Percentiles rank a stretch among this genome's conserved stretches.
Evolutionary conservation across 2,888 invertebrate genomes (phyloP).

Genomic region (Barypeithes pellucidus): DNA sequence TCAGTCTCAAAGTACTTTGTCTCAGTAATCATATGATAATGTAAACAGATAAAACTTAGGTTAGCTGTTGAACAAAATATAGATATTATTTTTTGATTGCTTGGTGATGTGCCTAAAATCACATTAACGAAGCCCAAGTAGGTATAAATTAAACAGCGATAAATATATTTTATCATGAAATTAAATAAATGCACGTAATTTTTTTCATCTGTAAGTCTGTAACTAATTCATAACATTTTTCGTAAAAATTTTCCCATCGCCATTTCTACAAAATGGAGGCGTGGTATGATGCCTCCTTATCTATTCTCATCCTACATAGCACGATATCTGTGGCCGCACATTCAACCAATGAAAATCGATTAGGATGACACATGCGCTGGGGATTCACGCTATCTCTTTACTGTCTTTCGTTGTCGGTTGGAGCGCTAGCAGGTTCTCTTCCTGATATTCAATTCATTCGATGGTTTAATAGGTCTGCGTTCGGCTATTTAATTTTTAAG

Average conservation of each 20-base stretch:
- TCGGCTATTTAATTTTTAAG: background rate
- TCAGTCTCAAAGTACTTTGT: no score
- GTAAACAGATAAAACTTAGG: no score
- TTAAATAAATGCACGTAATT: no score
- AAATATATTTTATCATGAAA: no score
- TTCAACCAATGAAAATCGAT: constrained; percentile 50
- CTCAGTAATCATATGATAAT: no score
- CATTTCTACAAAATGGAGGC: constrained; percentile 39
- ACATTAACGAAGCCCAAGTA: no score
- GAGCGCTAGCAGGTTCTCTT: background rate
- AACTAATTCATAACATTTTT: background rate
- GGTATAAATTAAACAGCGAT: no score
- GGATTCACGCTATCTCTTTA: constrained; percentile 22
- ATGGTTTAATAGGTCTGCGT: background rate
- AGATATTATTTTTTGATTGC: no score
- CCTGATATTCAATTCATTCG: background rate
- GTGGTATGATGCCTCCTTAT: constrained; percentile 45
- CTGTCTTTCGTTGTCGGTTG: constrained; percentile 16
- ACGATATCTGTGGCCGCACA: constrained; percentile 49
- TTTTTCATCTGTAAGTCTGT: no score
- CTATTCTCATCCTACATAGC: constrained; percentile 49
- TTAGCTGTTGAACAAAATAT: no score
- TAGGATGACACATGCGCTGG: constrained; percentile 37
- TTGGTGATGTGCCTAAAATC: no score
- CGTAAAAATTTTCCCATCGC: constrained; percentile 13